Conservation (phyloP, 37 sponge, comb jelly and placozoan species). For the Haliclona indistincta region DNA sequence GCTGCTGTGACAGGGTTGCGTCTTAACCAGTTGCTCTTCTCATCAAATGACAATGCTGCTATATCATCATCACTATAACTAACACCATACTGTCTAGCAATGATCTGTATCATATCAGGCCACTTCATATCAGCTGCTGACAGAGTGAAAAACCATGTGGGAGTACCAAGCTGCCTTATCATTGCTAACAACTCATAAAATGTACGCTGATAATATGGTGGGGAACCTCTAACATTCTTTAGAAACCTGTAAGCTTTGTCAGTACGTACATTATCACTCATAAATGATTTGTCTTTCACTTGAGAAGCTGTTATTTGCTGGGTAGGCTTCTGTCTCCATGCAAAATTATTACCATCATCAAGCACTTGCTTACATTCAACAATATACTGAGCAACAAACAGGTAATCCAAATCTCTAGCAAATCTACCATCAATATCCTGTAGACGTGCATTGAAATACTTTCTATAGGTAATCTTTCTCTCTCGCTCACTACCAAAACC, state of each 20-base stretch:
- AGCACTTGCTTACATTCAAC: no score
- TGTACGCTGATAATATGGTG: slow-evolving; percentile 3
- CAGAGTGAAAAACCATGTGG: slow-evolving; percentile 17
- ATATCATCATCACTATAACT: neutral
- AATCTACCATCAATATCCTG: no score
- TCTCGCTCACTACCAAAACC: no score
- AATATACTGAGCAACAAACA: no score
- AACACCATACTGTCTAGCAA: slow-evolving; percentile 26
- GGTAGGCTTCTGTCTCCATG: no score
- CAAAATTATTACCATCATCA: no score
- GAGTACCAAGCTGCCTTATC: slow-evolving; percentile 27
- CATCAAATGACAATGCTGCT: neutral
- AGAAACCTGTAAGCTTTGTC: slow-evolving; percentile 21
- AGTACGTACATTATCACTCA: neutral
- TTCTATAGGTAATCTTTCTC: no score
- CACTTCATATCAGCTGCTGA: slow-evolving; percentile 15
- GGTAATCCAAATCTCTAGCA: no score
- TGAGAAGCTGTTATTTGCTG: neutral
- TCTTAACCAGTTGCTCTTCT: slow-evolving; percentile 11
- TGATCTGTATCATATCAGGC: slow-evolving; percentile 10
- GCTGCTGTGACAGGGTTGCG: slow-evolving; percentile 21
- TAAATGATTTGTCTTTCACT: neutral
- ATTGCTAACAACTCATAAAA: slow-evolving; percentile 19
- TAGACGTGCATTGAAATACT: no score
- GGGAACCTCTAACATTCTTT: slow-evolving; percentile 24